Evolutionary conservation across 2,113 vertebrate species (phyloP).

Genomic region (Trachemys scripta): DNA sequence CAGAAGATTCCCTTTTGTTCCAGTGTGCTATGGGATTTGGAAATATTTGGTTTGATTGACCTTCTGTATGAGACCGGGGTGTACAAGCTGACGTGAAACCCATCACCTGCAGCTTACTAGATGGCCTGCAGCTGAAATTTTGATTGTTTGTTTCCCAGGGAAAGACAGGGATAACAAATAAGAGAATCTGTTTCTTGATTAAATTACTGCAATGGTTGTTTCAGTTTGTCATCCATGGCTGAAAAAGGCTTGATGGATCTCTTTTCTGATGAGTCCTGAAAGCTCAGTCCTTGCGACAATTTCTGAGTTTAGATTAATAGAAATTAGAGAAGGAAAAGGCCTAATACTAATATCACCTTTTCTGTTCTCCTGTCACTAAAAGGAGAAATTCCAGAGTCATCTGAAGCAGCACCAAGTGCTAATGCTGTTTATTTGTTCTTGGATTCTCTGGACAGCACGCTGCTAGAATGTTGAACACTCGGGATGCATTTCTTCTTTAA

Average conservation of each 20-base stretch:
- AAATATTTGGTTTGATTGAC: not conserved
- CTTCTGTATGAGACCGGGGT: not conserved
- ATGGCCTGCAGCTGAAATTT: not conserved
- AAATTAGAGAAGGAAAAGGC: not conserved
- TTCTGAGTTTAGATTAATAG: constrained; percentile 11
- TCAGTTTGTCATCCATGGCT: constrained; percentile 36
- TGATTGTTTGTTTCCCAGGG: not conserved
- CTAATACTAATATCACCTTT: not conserved
- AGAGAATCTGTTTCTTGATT: constrained; percentile 5
- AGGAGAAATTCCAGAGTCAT: not conserved
- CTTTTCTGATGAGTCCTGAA: not conserved
- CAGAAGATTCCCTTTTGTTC: not conserved
- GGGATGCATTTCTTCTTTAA: constrained; percentile 7
- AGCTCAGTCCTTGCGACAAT: not conserved
- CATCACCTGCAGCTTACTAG: not conserved
- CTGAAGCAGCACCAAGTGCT: not conserved
- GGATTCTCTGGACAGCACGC: not conserved
- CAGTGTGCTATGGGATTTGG: not conserved
- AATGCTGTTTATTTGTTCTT: constrained; percentile 18
- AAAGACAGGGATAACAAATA: not conserved
- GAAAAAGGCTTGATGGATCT: constrained; percentile 38
- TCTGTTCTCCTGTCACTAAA: not conserved
- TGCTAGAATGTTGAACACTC: not conserved
- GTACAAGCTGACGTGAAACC: not conserved
- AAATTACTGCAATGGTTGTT: constrained; percentile 12